Evolutionary conservation across 2,888 invertebrate species (phyloP).

Genomic region (Diloba caeruleocephala): DNA sequence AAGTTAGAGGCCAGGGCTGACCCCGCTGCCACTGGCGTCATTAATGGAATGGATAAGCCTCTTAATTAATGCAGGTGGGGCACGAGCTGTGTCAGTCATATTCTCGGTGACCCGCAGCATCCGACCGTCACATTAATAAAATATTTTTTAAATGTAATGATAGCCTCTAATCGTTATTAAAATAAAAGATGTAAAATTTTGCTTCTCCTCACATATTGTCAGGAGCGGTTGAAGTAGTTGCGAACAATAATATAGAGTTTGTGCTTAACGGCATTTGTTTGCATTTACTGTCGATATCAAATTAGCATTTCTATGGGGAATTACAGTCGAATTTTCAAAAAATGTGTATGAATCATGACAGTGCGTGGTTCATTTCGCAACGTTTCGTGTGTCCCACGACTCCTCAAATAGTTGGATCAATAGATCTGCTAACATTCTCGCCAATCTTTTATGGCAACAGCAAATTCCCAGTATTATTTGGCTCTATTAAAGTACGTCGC

Average conservation of each 20-base stretch:
- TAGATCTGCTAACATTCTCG: slow-evolving; percentile 52
- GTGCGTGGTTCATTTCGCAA: slow-evolving; percentile 48
- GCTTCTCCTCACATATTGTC: slow-evolving; percentile 2
- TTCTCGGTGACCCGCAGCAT: slow-evolving; percentile 51
- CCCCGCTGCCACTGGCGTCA: slow-evolving; percentile 58
- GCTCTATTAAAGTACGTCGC: slow-evolving; percentile 41
- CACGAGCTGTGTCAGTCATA: slow-evolving; percentile 59
- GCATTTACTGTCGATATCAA: slow-evolving; percentile 2
- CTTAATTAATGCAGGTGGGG: slow-evolving; percentile 75
- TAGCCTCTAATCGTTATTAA: slow-evolving; percentile 32
- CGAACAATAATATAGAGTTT: slow-evolving; percentile 8
- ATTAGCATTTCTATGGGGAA: slow-evolving; percentile 3
- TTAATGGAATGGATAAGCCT: slow-evolving; percentile 73
- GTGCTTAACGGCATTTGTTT: slow-evolving; percentile 19
- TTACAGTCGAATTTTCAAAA: slow-evolving; percentile 22
- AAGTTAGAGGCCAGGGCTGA: slow-evolving; percentile 55
- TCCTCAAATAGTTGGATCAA: slow-evolving; percentile 40
- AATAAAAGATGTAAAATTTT: slow-evolving; percentile 27
- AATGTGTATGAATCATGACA: slow-evolving; percentile 18
- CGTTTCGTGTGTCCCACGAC: slow-evolving; percentile 36
- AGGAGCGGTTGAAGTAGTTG: slow-evolving; percentile 13
- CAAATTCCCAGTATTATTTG: slow-evolving; percentile 34
- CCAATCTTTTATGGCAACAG: slow-evolving; percentile 48
- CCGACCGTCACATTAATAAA: slow-evolving; percentile 46
- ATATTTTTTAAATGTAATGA: slow-evolving; percentile 41